Conservation (phyloP, 2,888 invertebrate genomes). For the Tetranychus piercei region DNA sequence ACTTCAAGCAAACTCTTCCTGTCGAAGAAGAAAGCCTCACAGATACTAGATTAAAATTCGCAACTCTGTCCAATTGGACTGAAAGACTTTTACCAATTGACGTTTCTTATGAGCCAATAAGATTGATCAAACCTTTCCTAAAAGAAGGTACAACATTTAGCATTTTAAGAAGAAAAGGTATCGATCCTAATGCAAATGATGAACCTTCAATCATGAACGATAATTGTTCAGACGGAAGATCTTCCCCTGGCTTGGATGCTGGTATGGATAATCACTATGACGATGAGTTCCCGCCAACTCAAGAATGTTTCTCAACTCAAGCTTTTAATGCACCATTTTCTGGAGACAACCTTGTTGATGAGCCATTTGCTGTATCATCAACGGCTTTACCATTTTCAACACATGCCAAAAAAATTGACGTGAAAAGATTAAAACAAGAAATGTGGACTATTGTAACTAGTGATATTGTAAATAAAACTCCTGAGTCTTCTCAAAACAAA, state of each 20-base stretch:
- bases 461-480: background rate
- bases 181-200: background rate
- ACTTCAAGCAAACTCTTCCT: background rate
- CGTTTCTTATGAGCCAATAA: slow-evolving; percentile 17
- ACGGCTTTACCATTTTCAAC: slow-evolving; percentile 58
- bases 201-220: background rate
- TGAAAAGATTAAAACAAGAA: slow-evolving; percentile 57
- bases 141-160: slow-evolving; percentile 9
- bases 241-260: slow-evolving; percentile 14
- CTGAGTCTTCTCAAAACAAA: background rate
- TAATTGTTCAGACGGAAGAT: background rate
- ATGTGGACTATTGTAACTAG: slow-evolving; percentile 47
- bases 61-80: slow-evolving; percentile 13
- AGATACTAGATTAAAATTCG: slow-evolving; percentile 4
- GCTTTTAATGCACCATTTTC: slow-evolving; percentile 13
- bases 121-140: slow-evolving; percentile 13
- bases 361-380: slow-evolving; percentile 38
- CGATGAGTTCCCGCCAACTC: slow-evolving; percentile 14
- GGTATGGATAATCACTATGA: slow-evolving; percentile 17
- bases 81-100: slow-evolving; percentile 15
- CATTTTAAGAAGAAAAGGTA: slow-evolving; percentile 12
- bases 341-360: slow-evolving; percentile 19
- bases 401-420: slow-evolving; percentile 66
- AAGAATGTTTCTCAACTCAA: background rate
- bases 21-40: background rate